Evolutionary conservation across 2,113 vertebrate species (phyloP).

Genomic region (Oreochromis spilurus): DNA sequence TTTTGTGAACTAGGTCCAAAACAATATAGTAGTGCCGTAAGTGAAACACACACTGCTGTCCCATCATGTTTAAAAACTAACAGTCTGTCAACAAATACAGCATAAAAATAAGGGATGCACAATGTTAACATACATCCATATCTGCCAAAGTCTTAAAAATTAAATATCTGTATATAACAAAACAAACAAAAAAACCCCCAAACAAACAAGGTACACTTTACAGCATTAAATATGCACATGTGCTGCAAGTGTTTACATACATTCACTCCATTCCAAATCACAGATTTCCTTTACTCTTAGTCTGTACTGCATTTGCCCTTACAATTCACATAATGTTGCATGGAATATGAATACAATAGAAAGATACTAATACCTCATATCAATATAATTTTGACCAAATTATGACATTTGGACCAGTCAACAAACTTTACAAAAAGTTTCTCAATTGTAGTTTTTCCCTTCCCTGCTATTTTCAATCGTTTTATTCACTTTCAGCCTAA

Average conservation of each 20-base stretch:
- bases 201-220: not conserved
- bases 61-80: not conserved
- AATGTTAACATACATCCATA: not conserved
- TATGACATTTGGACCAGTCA: not conserved
- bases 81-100: not conserved
- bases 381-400: not conserved
- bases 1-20: not conserved
- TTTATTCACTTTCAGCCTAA: not conserved
- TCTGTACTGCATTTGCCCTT: not conserved
- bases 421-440: not conserved
- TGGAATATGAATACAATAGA: not conserved
- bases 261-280: not conserved
- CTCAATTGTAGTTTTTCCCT: not conserved
- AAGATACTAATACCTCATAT: not conserved
- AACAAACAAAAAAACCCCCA: accelerated
- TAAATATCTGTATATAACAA: not conserved
- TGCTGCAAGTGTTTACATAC: not conserved
- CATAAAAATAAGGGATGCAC: not conserved
- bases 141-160: not conserved
- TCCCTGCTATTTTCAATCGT: not conserved
- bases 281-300: not conserved
- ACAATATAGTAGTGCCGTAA: not conserved
- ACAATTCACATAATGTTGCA: not conserved
- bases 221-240: not conserved
- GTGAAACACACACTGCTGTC: not conserved